Evolutionary conservation across 2,888 invertebrate species (phyloP).

Genomic region (Drosophila basisetae): DNA sequence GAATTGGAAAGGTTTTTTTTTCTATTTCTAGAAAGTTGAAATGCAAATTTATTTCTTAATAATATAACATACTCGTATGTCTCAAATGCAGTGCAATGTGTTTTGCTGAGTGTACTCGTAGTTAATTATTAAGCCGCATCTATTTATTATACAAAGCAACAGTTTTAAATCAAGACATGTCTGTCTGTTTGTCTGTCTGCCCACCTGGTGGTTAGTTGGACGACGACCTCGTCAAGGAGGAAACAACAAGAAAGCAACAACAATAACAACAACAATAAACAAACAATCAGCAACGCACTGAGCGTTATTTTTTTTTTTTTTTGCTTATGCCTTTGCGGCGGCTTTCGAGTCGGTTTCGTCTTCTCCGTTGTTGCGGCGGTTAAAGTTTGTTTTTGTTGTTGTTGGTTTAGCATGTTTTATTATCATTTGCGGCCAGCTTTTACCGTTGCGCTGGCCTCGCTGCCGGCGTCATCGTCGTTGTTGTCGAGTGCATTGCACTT

Average conservation of each 20-base stretch:
- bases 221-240: conserved; percentile 30
- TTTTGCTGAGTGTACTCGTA: not conserved
- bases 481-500: conserved; percentile 66
- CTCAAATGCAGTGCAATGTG: not conserved
- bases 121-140: conserved; percentile 2
- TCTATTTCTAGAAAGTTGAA: not conserved
- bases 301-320: conserved; percentile 15
- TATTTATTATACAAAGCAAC: conserved; percentile 23
- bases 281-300: conserved; percentile 2
- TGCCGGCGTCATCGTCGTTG: conserved; percentile 14
- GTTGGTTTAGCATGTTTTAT: conserved; percentile 58
- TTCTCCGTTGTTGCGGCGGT: conserved; percentile 33
- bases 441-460: conserved; percentile 47
- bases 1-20: not conserved
- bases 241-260: not conserved
- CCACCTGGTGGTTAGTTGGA: conserved; percentile 39
- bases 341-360: conserved; percentile 23
- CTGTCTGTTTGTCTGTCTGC: conserved; percentile 10
- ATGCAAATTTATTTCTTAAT: not conserved
- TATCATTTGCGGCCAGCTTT: conserved; percentile 64
- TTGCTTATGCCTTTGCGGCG: conserved; percentile 26
- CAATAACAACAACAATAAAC: conserved; percentile 15
- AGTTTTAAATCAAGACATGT: conserved; percentile 17
- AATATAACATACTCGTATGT: not conserved
- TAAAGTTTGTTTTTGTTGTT: conserved; percentile 27